phyloP scores from a whole-genome alignment of 2,888 invertebrate genomes.

The Mythimna loreyi region DNA sequence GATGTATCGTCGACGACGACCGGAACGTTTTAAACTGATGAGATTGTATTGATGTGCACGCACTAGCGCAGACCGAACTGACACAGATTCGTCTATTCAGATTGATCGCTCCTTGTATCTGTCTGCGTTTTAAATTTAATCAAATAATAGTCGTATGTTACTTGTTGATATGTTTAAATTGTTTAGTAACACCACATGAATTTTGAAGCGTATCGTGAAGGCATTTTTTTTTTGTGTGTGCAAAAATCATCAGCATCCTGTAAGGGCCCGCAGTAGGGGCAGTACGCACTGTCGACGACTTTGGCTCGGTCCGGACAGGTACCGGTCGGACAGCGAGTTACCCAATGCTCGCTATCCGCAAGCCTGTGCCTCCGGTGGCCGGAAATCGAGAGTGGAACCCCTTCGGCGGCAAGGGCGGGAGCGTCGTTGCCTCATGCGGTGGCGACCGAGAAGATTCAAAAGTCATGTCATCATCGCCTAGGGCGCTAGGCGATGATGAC shows the following conservation, averaged over 20 bases:
- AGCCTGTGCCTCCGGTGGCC: too few relatives aligned
- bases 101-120: not conserved
- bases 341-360: too few relatives aligned
- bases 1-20: not conserved
- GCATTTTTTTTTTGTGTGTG: too few relatives aligned
- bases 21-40: constrained; percentile 4
- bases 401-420: too few relatives aligned
- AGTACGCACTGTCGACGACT: too few relatives aligned
- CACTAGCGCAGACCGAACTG: not conserved
- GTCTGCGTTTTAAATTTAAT: not conserved
- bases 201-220: not conserved
- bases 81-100: not conserved
- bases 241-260: too few relatives aligned
- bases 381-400: too few relatives aligned
- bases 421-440: too few relatives aligned
- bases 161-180: not conserved
- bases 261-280: too few relatives aligned
- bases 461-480: not conserved
- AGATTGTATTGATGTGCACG: not conserved
- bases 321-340: too few relatives aligned
- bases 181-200: not conserved
- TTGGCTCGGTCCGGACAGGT: too few relatives aligned
- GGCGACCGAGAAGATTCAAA: not conserved
- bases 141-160: not conserved
- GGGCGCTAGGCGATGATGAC: not conserved